Base-by-base conservation (phyloP, 2,888 invertebrate genomes). In the Saturnia pavonia region DNA sequence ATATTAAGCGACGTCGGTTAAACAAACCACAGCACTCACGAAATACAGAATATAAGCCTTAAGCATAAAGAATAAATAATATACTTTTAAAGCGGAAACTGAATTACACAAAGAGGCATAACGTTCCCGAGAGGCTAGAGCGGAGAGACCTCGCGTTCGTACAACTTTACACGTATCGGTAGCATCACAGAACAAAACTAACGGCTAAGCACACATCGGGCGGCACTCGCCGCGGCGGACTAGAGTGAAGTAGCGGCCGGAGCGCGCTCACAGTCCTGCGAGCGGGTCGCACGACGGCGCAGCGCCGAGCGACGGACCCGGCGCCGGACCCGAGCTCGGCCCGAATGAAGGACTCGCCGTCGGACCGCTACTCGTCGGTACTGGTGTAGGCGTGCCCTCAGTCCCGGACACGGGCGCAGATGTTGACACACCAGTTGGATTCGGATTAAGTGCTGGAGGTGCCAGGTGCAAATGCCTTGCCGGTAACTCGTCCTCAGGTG, bases 151-250 rank as follows among this genome's bases (percentile, higher is more conserved):
- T 34, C 72, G 71, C 71, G 72, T 65, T 67, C 45, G 42, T 73
- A 71, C 72, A 70, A 70, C 72, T 57, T 69, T 60, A 67, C 85
- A 85, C 85, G 85, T 86, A 88, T 85, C 84, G 84, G 86, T 88
- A 89, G 87, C 88, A 90, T 90, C 91, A 90, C 90, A 91, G 90
- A 91, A 90, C 86, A 88, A 88, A 89, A 88, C 87, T 87, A 34
- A 87, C 85, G 85, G 84, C 88, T 86, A 86, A 85, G 87, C 87
- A 79, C 77, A 77, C 78, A 65, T 40, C 65, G 65, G 65, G 19
- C 65, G 40, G n/a, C 65, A n/a, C 65, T 65, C 40, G 65, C 65
- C 74, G 72, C 74, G 75, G 74, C 75, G 76, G 82, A 82, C 83
- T 82, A 81, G 82, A 80, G 78, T 75, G 71, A 72, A 72, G 74